Evolutionary conservation across 2,888 invertebrate species (phyloP), one percentile per base, ranked within the genome.

Genomic region (Zeuzera pyrina): DNA sequence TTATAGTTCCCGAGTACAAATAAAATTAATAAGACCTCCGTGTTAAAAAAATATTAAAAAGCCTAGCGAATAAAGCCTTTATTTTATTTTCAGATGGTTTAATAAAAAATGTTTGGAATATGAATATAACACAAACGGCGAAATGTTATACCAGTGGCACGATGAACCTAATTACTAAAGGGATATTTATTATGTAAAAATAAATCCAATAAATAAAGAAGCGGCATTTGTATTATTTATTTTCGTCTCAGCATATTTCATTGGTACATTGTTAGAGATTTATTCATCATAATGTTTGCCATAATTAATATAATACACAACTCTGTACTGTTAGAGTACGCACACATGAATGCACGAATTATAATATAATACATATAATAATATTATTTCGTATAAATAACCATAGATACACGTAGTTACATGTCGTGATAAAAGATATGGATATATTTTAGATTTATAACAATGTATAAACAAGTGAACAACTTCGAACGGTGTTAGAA

Each of bases 401-500:
- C 73, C 74, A 73, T 76, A n/a, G n/a, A n/a, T n/a, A 77, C 62
- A 71, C 49, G 47, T 58, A 65, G 66, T 67, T 71, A 77, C 69
- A 77, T 68, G 65, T 49, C 43, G 59, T 66, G 72, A 68, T 76
- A 73, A 73, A 72, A 74, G 78, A 79, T 81, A 79, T 79, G 77
- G 62, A 62, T 76, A 77, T 64, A n/a, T n/a, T n/a, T n/a, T n/a
- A 73, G 69, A 64, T 67, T 67, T 57, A 67, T 77, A 83, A 83
- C 79, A 81, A 78, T 73, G 59, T 77, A 79, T 81, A 79, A 79
- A 81, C 76, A 74, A 73, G 79, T 78, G 77, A 83, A 79, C 81
- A 81, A 77, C 62, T 74, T 74, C 63, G 69, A 78, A 76, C 72
- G 45, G 77, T 78, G 74, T 77, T 61, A 65, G 66, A 68, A 66